Conservation (phyloP, 2,888 invertebrate species). For the Dasysyrphus albostriatus region DNA sequence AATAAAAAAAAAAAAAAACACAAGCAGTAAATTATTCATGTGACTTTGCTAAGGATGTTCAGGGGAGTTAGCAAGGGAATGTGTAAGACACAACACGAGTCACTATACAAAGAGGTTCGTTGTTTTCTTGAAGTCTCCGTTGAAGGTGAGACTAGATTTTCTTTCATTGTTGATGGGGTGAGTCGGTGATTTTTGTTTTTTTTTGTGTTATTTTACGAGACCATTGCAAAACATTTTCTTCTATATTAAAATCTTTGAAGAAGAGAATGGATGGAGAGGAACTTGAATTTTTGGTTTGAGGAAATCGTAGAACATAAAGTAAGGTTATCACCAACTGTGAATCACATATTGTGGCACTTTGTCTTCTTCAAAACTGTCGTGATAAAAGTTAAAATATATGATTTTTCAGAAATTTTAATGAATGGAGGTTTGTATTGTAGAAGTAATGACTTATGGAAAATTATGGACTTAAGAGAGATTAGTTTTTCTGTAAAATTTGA, state of each 20-base stretch:
- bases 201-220: not conserved
- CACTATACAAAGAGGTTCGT: slow-evolving; percentile 64
- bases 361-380: slow-evolving; percentile 49
- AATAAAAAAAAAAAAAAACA: too few relatives aligned
- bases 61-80: slow-evolving; percentile 4
- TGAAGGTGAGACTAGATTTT: slow-evolving; percentile 27
- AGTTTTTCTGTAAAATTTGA: not conserved
- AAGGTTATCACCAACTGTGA: slow-evolving; percentile 60
- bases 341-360: slow-evolving; percentile 56
- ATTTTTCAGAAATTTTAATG: not conserved
- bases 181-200: slow-evolving; percentile 1
- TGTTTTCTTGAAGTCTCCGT: slow-evolving; percentile 57
- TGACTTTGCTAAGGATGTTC: slow-evolving; percentile 26
- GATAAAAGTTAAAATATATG: slow-evolving; percentile 4
- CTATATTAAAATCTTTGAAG: not conserved
- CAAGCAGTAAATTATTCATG: slow-evolving; percentile 72
- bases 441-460: too few relatives aligned
- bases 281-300: slow-evolving; percentile 15
- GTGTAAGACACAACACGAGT: slow-evolving; percentile 19
- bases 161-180: slow-evolving; percentile 4
- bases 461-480: not conserved
- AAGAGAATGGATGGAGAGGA: not conserved
- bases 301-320: slow-evolving; percentile 64
- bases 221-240: slow-evolving; percentile 8
- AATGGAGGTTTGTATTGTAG: not conserved